Evolutionary conservation across 2,113 vertebrate genomes (phyloP).

Genomic region (Panthera uncia): DNA sequence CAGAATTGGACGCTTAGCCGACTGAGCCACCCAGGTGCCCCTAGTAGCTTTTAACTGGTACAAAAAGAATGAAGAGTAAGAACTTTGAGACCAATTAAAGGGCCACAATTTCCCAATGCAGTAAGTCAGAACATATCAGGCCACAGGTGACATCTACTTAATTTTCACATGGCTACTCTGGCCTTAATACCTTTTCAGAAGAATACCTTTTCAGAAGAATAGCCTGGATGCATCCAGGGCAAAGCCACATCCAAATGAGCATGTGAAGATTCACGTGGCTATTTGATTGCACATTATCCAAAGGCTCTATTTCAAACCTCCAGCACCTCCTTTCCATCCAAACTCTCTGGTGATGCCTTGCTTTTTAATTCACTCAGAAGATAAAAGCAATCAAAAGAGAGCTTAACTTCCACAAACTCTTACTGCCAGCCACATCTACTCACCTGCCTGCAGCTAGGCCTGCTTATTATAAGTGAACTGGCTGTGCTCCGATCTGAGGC

Average conservation of each 20-base stretch:
- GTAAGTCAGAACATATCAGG: not conserved
- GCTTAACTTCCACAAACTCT: not conserved
- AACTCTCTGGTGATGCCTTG: not conserved
- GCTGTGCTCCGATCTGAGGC: not conserved
- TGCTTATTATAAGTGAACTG: not conserved
- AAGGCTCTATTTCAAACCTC: not conserved
- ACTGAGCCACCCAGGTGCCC: no score
- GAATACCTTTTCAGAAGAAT: not conserved
- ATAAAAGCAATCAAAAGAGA: not conserved
- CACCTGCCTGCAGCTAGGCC: not conserved
- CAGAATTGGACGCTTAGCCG: no score
- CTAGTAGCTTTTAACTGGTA: not conserved
- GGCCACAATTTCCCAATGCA: not conserved
- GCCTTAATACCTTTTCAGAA: not conserved
- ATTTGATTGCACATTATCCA: not conserved
- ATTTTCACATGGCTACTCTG: not conserved
- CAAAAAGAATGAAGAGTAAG: constrained; percentile 6
- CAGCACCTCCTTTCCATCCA: not conserved
- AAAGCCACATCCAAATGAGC: not conserved
- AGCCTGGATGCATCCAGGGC: not conserved
- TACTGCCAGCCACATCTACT: not conserved
- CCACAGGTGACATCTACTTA: not conserved
- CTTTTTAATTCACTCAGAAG: not conserved
- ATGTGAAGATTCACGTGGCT: not conserved
- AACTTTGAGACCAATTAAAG: not conserved